Conservation (phyloP, 2,888 invertebrate genomes). For the Pterostichus madidus region DNA sequence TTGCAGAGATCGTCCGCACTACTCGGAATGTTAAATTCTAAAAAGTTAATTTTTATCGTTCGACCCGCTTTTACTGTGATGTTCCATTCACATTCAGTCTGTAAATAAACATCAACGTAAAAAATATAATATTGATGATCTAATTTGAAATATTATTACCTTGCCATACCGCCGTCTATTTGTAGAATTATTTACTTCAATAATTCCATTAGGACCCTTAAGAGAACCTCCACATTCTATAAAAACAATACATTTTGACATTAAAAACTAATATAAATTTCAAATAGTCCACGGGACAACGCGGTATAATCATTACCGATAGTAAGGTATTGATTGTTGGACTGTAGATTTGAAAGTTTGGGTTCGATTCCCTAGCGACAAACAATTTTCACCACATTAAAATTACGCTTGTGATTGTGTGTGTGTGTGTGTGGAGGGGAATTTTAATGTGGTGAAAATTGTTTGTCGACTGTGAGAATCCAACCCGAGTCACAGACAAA, state of each 20-base stretch:
- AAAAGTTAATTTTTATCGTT: slow-evolving; percentile 84
- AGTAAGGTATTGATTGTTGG: too few relatives aligned
- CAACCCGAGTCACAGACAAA: too few relatives aligned
- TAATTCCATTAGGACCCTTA: slow-evolving; percentile 80
- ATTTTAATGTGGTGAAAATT: background rate
- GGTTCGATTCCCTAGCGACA: too few relatives aligned
- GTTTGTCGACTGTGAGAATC: background rate
- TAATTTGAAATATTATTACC: too few relatives aligned
- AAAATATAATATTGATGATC: background rate
- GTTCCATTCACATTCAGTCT: slow-evolving; percentile 84
- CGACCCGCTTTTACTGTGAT: slow-evolving; percentile 86
- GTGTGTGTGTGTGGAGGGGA: too few relatives aligned
- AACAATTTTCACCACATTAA: too few relatives aligned
- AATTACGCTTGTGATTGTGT: too few relatives aligned
- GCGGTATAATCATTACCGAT: too few relatives aligned
- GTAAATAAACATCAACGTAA: slow-evolving; percentile 2
- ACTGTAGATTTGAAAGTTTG: too few relatives aligned
- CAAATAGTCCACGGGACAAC: too few relatives aligned
- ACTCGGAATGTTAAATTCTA: slow-evolving; percentile 81
- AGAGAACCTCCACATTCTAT: slow-evolving; percentile 86
- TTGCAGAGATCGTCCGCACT: slow-evolving; percentile 75
- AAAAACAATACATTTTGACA: slow-evolving; percentile 60
- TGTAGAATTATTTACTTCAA: slow-evolving; percentile 74
- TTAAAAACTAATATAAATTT: too few relatives aligned
- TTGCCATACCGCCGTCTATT: background rate